These are phyloP conservation scores for Apamea monoglypha DNA, from an alignment of 2,888 invertebrate species.

Conservation along the genomic window DNA sequence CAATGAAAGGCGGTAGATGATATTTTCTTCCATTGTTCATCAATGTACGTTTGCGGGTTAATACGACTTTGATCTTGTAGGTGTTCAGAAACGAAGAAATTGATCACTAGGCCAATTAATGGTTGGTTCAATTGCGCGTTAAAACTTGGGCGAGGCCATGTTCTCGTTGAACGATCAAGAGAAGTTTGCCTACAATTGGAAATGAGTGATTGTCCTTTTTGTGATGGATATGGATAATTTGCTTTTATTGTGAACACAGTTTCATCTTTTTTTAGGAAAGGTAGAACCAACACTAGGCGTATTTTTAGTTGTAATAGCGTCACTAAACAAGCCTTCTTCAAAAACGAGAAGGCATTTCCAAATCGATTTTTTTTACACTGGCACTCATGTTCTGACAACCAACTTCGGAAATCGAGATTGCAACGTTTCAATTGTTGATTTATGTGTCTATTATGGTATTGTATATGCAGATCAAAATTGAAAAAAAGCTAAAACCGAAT, in stretches of 20 bases:
- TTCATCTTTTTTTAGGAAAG: background rate
- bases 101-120: background rate
- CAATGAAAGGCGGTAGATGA: too few relatives aligned
- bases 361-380: background rate
- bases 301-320: background rate
- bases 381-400: background rate
- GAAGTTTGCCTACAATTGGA: background rate
- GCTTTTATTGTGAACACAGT: background rate
- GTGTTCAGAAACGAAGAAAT: background rate
- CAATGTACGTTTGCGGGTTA: background rate
- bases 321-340: background rate
- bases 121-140: conserved; percentile 8
- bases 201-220: background rate
- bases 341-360: background rate
- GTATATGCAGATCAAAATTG: background rate
- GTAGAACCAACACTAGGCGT: background rate
- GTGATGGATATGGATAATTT: background rate
- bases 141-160: background rate
- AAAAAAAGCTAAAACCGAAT: background rate
- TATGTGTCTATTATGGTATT: background rate
- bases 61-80: background rate
- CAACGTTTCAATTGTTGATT: background rate
- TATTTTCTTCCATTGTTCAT: background rate
- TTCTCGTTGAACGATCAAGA: background rate
- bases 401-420: background rate